These are phyloP conservation scores for Chloebia gouldiae DNA, from an alignment of 2,113 vertebrate species.

Conservation along the genomic window DNA sequence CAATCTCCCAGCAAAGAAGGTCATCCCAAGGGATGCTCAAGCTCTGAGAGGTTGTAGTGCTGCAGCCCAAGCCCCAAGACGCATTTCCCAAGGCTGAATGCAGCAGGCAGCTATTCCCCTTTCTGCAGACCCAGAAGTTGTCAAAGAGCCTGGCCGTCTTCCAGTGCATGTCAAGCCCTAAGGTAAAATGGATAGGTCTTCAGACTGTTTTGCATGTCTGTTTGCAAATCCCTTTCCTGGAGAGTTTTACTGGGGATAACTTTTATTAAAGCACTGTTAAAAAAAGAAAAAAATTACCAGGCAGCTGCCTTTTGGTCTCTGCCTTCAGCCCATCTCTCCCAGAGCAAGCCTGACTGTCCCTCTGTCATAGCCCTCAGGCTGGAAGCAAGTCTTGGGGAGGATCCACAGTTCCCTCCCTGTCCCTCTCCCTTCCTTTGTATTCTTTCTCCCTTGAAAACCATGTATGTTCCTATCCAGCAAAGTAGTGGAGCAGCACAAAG, in stretches of 20 bases:
- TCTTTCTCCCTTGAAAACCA: not conserved
- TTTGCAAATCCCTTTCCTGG: not conserved
- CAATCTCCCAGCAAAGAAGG: not conserved
- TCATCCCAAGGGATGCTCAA: fast-evolving
- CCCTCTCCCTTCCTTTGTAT: not conserved
- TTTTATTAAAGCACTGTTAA: not conserved
- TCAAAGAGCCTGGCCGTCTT: not conserved
- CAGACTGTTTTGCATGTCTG: not conserved
- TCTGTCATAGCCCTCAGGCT: fast-evolving
- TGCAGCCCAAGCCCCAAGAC: not conserved
- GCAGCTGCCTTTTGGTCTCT: not conserved
- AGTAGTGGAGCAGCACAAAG: not conserved
- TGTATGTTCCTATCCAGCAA: not conserved
- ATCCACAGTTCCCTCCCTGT: not conserved
- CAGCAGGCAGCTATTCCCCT: not conserved
- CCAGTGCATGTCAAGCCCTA: not conserved
- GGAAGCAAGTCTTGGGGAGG: not conserved
- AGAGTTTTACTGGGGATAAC: not conserved
- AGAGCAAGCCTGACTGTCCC: not conserved
- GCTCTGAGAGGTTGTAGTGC: not conserved
- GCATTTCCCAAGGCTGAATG: not conserved
- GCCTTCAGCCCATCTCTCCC: not conserved
- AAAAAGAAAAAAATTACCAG: not conserved
- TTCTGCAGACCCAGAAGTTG: not conserved
- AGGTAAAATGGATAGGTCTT: not conserved